Percentiles rank a stretch among this genome's conserved stretches.
phyloP scores from a whole-genome alignment of 2,888 invertebrate genomes.

The Temnothorax unifasciatus region DNA sequence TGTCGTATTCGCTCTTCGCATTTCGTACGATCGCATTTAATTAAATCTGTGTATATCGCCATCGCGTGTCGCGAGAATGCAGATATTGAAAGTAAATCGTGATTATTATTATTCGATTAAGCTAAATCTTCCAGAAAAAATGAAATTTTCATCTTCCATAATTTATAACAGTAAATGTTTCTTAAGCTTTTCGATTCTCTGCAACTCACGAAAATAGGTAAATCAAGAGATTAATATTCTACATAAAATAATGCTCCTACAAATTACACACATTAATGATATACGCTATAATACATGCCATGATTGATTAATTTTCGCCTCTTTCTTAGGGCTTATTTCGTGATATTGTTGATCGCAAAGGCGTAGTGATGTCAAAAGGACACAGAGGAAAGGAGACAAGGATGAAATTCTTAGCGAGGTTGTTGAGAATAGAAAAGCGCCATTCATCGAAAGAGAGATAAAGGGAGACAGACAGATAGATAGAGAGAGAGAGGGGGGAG shows the following conservation, averaged over 20 bases:
- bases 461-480: neutral
- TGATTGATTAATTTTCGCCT: constrained; percentile 6
- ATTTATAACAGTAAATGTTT: neutral
- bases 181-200: neutral
- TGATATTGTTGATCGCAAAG: constrained; percentile 59
- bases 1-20: constrained; percentile 33
- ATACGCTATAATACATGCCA: neutral
- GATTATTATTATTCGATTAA: neutral
- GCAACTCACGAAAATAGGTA: neutral
- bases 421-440: constrained; percentile 73
- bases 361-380: constrained; percentile 69
- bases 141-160: neutral
- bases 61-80: constrained; percentile 4
- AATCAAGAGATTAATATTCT: neutral
- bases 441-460: constrained; percentile 64
- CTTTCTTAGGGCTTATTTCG: constrained; percentile 33
- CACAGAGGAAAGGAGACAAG: constrained; percentile 73
- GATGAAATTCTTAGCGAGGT: constrained; percentile 82
- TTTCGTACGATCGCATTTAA: constrained; percentile 23
- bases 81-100: constrained; percentile 29
- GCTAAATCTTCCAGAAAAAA: neutral
- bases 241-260: neutral
- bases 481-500: too few relatives aligned
- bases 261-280: neutral
- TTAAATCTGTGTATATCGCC: constrained; percentile 13